Evolutionary conservation across 2,888 invertebrate species (phyloP).

Genomic region (Ferrisia virgata): DNA sequence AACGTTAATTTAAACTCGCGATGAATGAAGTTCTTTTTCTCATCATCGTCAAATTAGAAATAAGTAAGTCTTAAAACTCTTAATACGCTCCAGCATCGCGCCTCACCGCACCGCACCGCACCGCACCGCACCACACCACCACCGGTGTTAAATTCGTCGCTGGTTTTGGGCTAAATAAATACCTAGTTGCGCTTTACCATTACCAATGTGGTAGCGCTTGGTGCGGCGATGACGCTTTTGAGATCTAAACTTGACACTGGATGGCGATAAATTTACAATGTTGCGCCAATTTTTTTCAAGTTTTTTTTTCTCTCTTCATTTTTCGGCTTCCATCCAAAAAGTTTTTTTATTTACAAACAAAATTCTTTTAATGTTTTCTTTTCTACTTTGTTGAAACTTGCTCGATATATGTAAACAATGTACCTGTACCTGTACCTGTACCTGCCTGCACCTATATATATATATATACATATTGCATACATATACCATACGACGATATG

Average conservation of each 20-base stretch:
- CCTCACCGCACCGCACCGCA: too few relatives aligned
- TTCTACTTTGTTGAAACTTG: background rate
- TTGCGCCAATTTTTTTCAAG: background rate
- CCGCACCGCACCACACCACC: background rate
- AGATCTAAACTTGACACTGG: background rate
- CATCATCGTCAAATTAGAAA: background rate
- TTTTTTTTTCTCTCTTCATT: background rate
- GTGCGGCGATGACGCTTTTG: too few relatives aligned
- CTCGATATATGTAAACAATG: background rate
- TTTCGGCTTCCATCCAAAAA: background rate
- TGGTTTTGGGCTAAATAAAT: too few relatives aligned
- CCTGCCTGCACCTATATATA: too few relatives aligned
- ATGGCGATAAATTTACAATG: background rate
- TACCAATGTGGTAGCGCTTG: background rate
- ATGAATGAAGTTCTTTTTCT: slow-evolving; percentile 19
- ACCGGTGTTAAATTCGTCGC: background rate
- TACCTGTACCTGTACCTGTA: background rate
- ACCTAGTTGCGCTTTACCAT: too few relatives aligned
- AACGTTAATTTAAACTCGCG: slow-evolving; percentile 30
- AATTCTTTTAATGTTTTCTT: background rate
- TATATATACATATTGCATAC: too few relatives aligned
- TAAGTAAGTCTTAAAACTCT: too few relatives aligned
- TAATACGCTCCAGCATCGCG: background rate
- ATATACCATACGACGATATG: background rate
- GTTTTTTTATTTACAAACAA: background rate